These are phyloP conservation scores for Drosophila seclusa DNA, from an alignment of 2,888 invertebrate species.

Conservation along the genomic window DNA sequence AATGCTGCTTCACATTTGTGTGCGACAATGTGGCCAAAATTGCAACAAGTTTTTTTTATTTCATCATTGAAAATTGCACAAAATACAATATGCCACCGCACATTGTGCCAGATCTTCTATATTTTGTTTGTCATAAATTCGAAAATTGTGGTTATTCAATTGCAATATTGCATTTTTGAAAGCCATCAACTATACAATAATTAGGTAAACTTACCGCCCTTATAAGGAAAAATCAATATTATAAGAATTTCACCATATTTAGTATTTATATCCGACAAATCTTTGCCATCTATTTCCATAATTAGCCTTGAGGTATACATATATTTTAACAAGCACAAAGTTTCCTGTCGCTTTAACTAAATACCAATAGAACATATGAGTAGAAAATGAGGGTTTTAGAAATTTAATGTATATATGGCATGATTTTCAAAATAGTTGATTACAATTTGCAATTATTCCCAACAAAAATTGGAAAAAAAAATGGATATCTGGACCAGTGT, in stretches of 20 bases:
- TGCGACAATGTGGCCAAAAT: slow-evolving; percentile 37
- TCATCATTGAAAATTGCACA: slow-evolving; percentile 43
- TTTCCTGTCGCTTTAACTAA: background rate
- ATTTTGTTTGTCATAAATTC: background rate
- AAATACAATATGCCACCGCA: slow-evolving; percentile 35
- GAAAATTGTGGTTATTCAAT: background rate
- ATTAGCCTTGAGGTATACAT: background rate
- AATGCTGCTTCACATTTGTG: slow-evolving; percentile 45
- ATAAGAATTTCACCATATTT: rapidly evolving
- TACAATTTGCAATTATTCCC: background rate
- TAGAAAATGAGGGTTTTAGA: too few relatives aligned
- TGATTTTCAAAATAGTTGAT: background rate
- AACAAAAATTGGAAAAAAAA: background rate
- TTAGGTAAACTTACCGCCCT: background rate
- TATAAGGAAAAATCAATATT: background rate
- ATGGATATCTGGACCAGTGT: background rate
- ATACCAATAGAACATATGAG: background rate
- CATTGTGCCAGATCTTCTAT: background rate
- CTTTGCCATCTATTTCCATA: background rate
- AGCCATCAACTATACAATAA: background rate
- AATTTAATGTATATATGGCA: background rate
- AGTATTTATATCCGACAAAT: background rate
- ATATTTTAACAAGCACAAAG: background rate
- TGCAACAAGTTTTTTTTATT: slow-evolving; percentile 40
- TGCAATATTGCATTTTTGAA: background rate